These are phyloP conservation scores for Pandemis heparana DNA, from an alignment of 2,888 invertebrate species.

Conservation along the genomic window DNA sequence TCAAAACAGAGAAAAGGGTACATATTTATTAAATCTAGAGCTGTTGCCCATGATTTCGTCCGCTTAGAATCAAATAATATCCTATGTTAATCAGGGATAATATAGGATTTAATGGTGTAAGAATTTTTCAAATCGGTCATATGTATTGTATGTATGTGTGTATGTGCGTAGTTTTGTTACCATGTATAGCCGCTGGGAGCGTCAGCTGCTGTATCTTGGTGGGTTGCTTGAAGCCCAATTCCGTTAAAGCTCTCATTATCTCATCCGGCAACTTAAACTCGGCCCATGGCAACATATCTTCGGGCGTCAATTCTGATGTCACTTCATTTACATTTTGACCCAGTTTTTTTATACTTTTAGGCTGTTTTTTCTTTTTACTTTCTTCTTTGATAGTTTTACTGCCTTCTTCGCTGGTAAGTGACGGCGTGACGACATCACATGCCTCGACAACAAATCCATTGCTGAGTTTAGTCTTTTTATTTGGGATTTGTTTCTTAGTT, in stretches of 20 bases:
- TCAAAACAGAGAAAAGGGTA: too few species aligned
- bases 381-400: constrained; percentile 4
- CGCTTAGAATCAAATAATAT: too few species aligned
- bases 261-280: constrained; percentile 88
- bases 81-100: too few species aligned
- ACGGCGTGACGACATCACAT: constrained; percentile 59
- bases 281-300: constrained; percentile 87
- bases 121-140: too few species aligned
- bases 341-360: constrained; percentile 55
- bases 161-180: too few species aligned
- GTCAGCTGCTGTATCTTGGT: constrained; percentile 95
- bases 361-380: constrained; percentile 39
- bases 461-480: constrained; percentile 63
- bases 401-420: constrained; percentile 57
- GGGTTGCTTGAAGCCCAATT: constrained; percentile 92
- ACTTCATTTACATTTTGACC: constrained; percentile 62
- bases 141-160: too few species aligned
- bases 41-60: too few species aligned
- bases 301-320: constrained; percentile 61
- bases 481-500: constrained; percentile 56
- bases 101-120: too few species aligned
- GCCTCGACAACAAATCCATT: constrained; percentile 76
- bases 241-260: constrained; percentile 90
- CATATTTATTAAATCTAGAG: too few species aligned
- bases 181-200: constrained; percentile 94